Evolutionary conservation across 1,140 invertebrate species (phyloP), one percentile per base, ranked within the genome.

Genomic region (Bombus ignitus): DNA sequence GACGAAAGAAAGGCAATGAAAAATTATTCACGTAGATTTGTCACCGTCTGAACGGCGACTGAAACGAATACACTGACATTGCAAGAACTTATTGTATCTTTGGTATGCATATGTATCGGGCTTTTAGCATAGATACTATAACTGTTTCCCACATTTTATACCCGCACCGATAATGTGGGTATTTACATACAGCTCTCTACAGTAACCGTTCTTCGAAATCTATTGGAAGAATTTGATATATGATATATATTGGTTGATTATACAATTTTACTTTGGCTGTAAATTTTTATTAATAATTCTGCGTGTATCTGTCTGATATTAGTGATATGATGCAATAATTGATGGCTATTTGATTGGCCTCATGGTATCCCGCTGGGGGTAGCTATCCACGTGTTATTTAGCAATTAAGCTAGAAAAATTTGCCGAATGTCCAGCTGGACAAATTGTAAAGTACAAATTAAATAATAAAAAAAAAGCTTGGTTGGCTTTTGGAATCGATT

Each of bases 11-110:
- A 25, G 28, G 5, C 6, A 22, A 32, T 53, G 13, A 32, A 28
- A 35, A 66, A 68, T 76, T 37, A 73, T 2, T 18, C n/a, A 18
- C 22, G 39, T n/a, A 18, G 32, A 39, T 81, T 37, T 18, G 18
- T 42, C 37, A 25, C 53, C 1, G 5, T 75, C n/a, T 44, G 15
- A 35, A 65, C 71, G 39, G 22, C 37, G 59, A 22, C 18, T 42
- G n/a, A 39, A 81, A 68, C 62, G 84, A 39, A 85, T 81, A 81
- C 37, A 78, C 79, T 75, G 70, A 85, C 70, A 25, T 5, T 75
- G 71, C 84, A 81, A 85, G 47, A 81, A 85, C 42, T 85, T 85
- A 53, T 75, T 85, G 71, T 85, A 85, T 85, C 78, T 73, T 15
- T 39, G 68, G 28, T 62, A 62, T 71, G 65, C 32, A 66, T 82